phyloP scores from a whole-genome alignment of 2,888 invertebrate genomes.

The Trimorus sp. region DNA sequence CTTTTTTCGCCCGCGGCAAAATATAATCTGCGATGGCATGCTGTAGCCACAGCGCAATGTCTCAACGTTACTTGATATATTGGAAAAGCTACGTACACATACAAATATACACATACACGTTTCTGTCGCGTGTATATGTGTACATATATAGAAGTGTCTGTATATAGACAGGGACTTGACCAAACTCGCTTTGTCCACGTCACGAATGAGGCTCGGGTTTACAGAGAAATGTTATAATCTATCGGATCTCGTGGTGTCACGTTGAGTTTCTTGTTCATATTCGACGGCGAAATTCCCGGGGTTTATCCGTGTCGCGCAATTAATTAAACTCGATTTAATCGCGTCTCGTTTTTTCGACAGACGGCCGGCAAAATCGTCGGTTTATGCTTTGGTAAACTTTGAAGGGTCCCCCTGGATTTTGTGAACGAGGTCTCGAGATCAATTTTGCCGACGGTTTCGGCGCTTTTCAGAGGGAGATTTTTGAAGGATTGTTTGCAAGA shows the following conservation, averaged over 20 bases:
- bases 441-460: no score
- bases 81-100: slow-evolving; percentile 13
- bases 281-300: slow-evolving; percentile 25
- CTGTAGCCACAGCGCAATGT: slow-evolving; percentile 23
- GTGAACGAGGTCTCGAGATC: no score
- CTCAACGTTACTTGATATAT: slow-evolving; percentile 46
- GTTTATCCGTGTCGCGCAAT: slow-evolving; percentile 27
- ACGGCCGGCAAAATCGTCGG: no score
- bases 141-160: no score
- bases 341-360: background rate
- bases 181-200: slow-evolving; percentile 39
- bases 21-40: slow-evolving; percentile 40
- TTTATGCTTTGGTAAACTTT: no score
- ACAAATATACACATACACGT: no score
- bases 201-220: slow-evolving; percentile 41
- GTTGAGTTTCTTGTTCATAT: slow-evolving; percentile 41
- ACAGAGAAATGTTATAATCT: slow-evolving; percentile 46
- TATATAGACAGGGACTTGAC: slow-evolving; percentile 29
- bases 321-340: slow-evolving; percentile 32
- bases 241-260: slow-evolving; percentile 38
- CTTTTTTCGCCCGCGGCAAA: slow-evolving; percentile 6
- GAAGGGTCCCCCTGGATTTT: no score
- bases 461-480: no score
- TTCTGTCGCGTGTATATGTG: no score
- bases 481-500: no score